phyloP scores from a whole-genome alignment of 2,797 vertebrate genomes.

The Vireo griseus region DNA sequence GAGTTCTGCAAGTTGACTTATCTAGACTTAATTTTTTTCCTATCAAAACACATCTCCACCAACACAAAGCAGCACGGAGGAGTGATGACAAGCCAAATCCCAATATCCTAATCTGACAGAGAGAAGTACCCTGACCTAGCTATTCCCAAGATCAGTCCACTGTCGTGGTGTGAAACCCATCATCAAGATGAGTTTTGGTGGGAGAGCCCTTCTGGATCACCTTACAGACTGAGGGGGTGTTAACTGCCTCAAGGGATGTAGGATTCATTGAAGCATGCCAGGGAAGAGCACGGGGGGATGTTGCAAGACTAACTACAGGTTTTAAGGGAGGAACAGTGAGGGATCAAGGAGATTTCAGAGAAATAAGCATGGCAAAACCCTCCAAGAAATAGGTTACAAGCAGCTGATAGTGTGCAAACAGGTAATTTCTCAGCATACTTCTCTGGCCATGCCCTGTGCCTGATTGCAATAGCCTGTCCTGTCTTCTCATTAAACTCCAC shows the following conservation, averaged over 20 bases:
- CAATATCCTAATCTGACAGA: neutral
- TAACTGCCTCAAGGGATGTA: neutral
- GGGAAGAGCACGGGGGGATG: fast-evolving
- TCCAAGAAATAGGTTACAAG: neutral
- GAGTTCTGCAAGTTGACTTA: neutral
- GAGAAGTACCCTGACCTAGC: neutral
- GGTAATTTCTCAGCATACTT: neutral
- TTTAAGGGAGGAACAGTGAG: neutral
- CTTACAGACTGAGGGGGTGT: neutral
- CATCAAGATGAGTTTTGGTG: neutral
- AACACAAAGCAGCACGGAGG: neutral
- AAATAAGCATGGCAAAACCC: neutral
- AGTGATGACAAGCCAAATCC: neutral
- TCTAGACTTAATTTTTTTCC: neutral
- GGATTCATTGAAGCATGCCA: neutral
- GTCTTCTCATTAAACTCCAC: neutral
- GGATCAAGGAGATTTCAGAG: neutral
- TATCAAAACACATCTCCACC: neutral
- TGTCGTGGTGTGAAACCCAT: neutral
- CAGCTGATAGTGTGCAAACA: neutral
- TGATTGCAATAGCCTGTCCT: neutral
- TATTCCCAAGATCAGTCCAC: neutral
- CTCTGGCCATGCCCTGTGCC: neutral
- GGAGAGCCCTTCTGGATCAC: neutral
- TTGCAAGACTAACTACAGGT: neutral